Evolutionary conservation across 2,888 invertebrate species (phyloP).

Genomic region (Drosophila atripex): DNA sequence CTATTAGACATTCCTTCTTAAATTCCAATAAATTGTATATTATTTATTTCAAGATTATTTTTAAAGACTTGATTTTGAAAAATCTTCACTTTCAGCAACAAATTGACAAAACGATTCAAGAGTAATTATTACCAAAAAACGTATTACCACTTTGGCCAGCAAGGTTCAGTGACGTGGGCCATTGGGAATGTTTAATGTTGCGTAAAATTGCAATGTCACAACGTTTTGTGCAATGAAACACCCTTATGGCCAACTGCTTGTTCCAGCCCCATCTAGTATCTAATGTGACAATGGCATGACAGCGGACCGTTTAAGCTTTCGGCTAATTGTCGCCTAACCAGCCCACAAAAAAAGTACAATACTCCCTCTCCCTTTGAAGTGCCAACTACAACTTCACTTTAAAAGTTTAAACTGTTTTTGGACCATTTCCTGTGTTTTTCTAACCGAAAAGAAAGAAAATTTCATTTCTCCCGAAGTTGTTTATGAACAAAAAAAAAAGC

Average conservation of each 20-base stretch:
- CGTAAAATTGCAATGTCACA: constrained; percentile 70
- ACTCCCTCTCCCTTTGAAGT: constrained; percentile 58
- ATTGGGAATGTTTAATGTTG: constrained; percentile 61
- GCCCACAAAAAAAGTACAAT: constrained; percentile 11
- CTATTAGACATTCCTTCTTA: too few relatives aligned
- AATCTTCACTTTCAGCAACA: background rate
- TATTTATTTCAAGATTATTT: background rate
- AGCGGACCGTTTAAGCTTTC: constrained; percentile 45
- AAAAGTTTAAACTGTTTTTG: constrained; percentile 47
- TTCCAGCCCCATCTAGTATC: constrained; percentile 47
- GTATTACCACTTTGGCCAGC: constrained; percentile 5
- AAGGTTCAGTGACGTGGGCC: constrained; percentile 54
- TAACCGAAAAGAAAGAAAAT: constrained; percentile 27
- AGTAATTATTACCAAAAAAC: constrained; percentile 13
- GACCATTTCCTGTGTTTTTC: constrained; percentile 68
- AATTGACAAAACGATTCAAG: constrained; percentile 4
- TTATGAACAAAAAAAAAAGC: constrained; percentile 67
- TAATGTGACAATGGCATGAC: constrained; percentile 72
- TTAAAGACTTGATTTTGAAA: background rate
- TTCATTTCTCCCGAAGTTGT: constrained; percentile 53
- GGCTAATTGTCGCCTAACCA: constrained; percentile 61
- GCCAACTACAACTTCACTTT: constrained; percentile 17
- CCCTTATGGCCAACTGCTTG: constrained; percentile 4
- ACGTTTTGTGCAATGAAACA: constrained; percentile 51
- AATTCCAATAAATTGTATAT: too few relatives aligned